Conservation (phyloP, 2,113 vertebrate species). For the Mirza zaza region DNA sequence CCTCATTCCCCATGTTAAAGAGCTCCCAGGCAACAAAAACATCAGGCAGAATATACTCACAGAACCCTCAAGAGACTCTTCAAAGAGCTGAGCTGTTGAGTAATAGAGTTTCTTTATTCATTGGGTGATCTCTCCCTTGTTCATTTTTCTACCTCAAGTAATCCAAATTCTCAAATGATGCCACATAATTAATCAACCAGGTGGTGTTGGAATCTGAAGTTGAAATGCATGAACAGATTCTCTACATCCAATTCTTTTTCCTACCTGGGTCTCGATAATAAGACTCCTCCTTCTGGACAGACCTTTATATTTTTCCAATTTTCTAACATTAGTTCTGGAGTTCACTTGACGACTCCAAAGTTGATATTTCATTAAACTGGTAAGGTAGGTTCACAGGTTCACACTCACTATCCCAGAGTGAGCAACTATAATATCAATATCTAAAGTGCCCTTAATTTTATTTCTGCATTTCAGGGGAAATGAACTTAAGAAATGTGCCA, state of each 20-base stretch:
- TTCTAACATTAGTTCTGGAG: neutral
- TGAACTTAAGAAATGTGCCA: neutral
- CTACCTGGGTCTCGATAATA: neutral
- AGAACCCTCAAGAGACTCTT: neutral
- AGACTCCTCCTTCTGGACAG: neutral
- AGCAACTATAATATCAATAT: neutral
- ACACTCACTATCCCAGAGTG: neutral
- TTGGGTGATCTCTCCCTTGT: neutral
- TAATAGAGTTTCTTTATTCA: neutral
- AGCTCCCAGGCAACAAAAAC: neutral
- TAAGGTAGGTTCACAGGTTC: neutral
- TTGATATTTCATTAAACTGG: conserved; percentile 22
- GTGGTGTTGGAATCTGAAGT: neutral
- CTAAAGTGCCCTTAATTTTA: neutral
- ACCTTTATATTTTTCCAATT: conserved; percentile 22
- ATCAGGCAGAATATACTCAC: neutral
- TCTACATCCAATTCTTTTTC: neutral
- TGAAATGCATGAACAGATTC: neutral
- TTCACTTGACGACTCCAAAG: neutral
- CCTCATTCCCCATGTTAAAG: neutral
- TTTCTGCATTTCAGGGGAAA: neutral
- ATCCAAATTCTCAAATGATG: neutral
- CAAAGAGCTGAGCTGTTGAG: neutral
- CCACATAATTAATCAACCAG: neutral
- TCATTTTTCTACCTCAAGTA: neutral